Conservation (phyloP, 2,888 invertebrate species). For the Nowickia ferox region DNA sequence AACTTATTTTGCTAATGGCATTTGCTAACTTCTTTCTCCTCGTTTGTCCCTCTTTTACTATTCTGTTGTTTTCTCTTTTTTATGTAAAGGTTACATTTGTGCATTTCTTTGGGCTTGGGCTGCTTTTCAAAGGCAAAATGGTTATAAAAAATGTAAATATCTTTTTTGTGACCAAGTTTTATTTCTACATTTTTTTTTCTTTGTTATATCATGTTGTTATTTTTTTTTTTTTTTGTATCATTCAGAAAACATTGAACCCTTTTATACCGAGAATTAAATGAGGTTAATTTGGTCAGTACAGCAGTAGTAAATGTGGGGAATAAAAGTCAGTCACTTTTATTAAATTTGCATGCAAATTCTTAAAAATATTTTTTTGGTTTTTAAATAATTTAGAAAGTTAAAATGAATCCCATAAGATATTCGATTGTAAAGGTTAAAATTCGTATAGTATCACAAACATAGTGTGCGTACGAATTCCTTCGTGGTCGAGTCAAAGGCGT, state of each 20-base stretch:
- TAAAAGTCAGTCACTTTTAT: too few species aligned
- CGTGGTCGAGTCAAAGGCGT: too few species aligned
- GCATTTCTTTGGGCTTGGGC: conserved; percentile 8
- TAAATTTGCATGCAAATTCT: too few species aligned
- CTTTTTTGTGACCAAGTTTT: background rate
- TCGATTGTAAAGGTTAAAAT: too few species aligned
- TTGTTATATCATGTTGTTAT: background rate
- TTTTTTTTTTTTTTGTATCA: background rate
- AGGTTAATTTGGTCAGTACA: conserved; percentile 50
- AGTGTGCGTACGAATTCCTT: too few species aligned
- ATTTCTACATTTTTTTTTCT: background rate
- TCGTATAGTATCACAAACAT: too few species aligned
- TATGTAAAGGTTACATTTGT: conserved; percentile 19
- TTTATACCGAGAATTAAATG: conserved; percentile 23
- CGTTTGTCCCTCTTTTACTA: background rate
- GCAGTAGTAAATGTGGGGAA: background rate
- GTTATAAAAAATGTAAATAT: conserved; percentile 42
- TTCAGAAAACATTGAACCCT: conserved; percentile 49
- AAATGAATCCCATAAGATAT: too few species aligned
- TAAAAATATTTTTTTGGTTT: too few species aligned
- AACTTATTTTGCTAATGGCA: conserved; percentile 66
- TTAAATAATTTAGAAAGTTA: too few species aligned
- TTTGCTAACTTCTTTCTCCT: conserved; percentile 19
- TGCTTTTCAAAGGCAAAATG: conserved; percentile 37
- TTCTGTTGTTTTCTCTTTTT: background rate